Evolutionary conservation across 2,888 invertebrate species (phyloP).

Genomic region (Tridacna gigas): DNA sequence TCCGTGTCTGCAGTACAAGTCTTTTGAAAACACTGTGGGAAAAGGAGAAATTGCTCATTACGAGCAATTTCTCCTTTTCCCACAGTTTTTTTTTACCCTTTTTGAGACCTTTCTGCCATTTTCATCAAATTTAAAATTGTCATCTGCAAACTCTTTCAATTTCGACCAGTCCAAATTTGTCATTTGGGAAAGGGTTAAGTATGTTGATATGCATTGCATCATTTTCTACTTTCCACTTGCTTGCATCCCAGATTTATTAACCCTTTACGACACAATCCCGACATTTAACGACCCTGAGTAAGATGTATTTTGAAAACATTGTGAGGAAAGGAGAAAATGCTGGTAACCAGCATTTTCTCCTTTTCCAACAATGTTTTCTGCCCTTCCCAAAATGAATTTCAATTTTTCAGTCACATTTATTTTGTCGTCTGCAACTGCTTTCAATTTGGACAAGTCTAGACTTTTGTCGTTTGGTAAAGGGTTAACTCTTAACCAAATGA

Average conservation of each 20-base stretch:
- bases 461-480: too few species aligned
- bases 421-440: too few species aligned
- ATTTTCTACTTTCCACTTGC: not conserved
- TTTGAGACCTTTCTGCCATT: too few species aligned
- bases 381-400: too few species aligned
- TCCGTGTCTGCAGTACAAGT: too few species aligned
- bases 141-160: not conserved
- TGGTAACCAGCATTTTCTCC: conserved; percentile 1
- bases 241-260: not conserved
- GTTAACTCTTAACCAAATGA: too few species aligned
- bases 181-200: too few species aligned
- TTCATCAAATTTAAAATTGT: not conserved
- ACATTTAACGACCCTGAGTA: not conserved
- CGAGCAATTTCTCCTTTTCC: not conserved
- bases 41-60: not conserved
- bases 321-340: conserved; percentile 1
- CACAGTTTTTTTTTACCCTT: not conserved
- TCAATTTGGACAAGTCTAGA: too few species aligned
- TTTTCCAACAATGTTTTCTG: not conserved
- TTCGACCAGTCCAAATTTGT: not conserved
- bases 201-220: not conserved
- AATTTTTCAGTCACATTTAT: too few species aligned
- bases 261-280: not conserved
- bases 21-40: not conserved
- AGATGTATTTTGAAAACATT: not conserved